A percentile compares a stretch with the other conserved stretches of the same genome.
Conservation (phyloP, 2,888 invertebrate species). For the Agapostemon virescens region DNA sequence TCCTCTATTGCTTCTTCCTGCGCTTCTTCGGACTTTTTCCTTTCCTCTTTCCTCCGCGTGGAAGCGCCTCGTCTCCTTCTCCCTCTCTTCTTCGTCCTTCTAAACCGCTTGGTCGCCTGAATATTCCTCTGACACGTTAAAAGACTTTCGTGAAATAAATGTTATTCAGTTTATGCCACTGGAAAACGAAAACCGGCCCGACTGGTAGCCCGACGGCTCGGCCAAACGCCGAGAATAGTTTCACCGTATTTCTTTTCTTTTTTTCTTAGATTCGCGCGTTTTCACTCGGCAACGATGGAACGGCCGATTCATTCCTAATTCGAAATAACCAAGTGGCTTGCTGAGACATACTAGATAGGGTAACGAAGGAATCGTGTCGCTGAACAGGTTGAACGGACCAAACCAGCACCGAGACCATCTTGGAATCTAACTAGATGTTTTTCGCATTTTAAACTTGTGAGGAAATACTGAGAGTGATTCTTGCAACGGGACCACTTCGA, state of each 20-base stretch:
- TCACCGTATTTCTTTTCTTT: background rate
- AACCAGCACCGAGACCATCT: background rate
- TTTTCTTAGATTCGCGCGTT: background rate
- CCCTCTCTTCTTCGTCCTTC: background rate
- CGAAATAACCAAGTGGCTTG: background rate
- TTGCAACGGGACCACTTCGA: background rate
- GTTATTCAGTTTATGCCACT: background rate
- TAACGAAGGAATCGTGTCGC: background rate
- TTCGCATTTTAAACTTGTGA: background rate
- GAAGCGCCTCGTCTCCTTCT: background rate
- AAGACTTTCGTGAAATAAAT: constrained; percentile 15
- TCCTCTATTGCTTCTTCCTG: constrained; percentile 6
- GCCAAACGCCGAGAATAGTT: background rate
- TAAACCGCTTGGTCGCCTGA: background rate
- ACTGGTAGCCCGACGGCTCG: constrained; percentile 7
- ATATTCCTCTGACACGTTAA: background rate
- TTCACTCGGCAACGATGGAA: constrained; percentile 3
- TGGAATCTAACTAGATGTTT: background rate
- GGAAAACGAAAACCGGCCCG: constrained; percentile 11
- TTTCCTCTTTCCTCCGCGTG: background rate
- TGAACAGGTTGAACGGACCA: background rate
- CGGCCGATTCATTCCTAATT: background rate
- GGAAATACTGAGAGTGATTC: background rate
- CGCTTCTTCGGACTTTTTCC: background rate
- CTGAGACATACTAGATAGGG: background rate